phyloP scores from a whole-genome alignment of 2,888 invertebrate species.

The Epsilonema sp. region DNA sequence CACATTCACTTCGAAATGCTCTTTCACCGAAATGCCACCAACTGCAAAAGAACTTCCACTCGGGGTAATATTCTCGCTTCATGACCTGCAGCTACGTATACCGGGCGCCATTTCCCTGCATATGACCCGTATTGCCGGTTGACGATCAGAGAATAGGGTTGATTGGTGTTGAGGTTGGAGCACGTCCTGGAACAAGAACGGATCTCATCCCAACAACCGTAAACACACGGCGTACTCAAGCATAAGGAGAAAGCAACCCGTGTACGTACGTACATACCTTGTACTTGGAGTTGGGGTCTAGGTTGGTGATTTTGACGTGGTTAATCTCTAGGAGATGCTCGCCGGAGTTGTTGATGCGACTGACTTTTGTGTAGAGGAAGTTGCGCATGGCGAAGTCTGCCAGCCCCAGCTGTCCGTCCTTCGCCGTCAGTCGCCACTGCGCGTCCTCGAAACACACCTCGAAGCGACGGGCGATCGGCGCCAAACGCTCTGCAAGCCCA shows the following conservation, averaged over 20 bases:
- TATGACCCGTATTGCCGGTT: neutral
- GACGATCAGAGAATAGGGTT: neutral
- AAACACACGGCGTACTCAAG: no score
- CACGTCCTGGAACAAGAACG: neutral
- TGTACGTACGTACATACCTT: no score
- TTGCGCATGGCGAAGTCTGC: conserved; percentile 84
- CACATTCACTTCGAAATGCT: conserved; percentile 94
- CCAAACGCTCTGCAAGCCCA: no score
- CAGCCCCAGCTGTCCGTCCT: conserved; percentile 90
- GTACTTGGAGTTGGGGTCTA: conserved; percentile 79
- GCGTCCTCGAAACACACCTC: conserved; percentile 97
- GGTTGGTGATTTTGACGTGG: conserved; percentile 78
- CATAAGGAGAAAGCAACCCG: no score
- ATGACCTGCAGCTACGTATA: no score
- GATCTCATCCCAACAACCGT: no score
- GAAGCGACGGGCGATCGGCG: conserved; percentile 39
- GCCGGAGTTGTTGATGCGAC: conserved; percentile 85
- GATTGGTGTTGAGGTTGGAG: neutral
- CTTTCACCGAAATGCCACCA: conserved; percentile 95
- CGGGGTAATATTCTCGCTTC: no score
- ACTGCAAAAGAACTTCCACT: conserved; percentile 49
- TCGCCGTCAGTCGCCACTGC: conserved; percentile 88
- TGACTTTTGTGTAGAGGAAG: conserved; percentile 87
- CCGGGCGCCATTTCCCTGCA: neutral
- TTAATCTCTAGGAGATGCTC: conserved; percentile 89